Evolutionary conservation across 2,113 vertebrate species (phyloP), one percentile per base, ranked within the genome.

Genomic region (Ovibos moschatus): DNA sequence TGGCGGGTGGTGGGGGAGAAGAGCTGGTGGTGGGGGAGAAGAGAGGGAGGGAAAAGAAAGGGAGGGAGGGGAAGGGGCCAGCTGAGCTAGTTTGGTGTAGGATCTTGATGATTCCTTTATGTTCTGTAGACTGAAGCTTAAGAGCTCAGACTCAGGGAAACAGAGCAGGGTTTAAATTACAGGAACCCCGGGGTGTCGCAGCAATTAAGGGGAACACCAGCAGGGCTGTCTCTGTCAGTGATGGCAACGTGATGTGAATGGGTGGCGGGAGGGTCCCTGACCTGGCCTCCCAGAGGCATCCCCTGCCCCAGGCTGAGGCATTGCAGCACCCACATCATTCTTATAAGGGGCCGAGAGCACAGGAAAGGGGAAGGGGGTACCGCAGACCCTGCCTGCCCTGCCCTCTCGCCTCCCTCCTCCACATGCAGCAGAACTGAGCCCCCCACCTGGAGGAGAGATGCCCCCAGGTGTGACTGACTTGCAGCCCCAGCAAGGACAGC

Each of bases 61-160:
- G 51, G 25, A 60, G 14, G 43, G 43, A 27, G 17, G 82, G 36
- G 85, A 74, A 92, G 71, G 40, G 85, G 33, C 85, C 81, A 21
- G 6, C 76, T 76, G 60, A 82, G 64, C 53, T 87, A 82, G 3
- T n/a, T 51, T n/a, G 51, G 87, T 89, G 0, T 79, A 55, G 79
- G 64, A 58, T 83, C 84, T 79, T 45, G n/a, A 78, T 78, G 79
- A 67, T 79, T 64, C 58, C 64, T 94, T 95, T 89, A 30, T 95
- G 25, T 92, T 67, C 89, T 8, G 1, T 60, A 94, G 87, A 67
- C 62, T 23, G n/a, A 86, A 81, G 83, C 40, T 96, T 94, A 87
- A 96, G 92, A 94, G 92, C 94, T 95, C 89, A 90, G 92, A 92
- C 92, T 43, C 86, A 93, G 86, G 33, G 78, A 62, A 93, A 57